Evolutionary conservation across 1,140 invertebrate species (phyloP), one percentile per base, ranked within the genome.

Genomic region (Cryptotermes secundus): DNA sequence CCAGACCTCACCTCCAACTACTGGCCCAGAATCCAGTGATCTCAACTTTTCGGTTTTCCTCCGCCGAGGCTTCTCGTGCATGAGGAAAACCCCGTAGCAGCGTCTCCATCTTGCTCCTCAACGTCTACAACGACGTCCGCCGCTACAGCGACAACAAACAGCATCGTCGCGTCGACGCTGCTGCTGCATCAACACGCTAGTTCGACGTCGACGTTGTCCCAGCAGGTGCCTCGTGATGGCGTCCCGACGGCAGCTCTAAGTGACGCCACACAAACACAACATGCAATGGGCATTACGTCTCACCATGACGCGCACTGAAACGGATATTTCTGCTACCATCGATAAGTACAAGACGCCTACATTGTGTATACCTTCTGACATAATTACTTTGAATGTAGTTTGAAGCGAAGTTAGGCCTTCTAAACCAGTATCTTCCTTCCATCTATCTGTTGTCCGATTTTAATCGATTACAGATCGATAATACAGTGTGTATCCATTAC

Each of bases 21-120:
- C 90, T 99, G 98, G 97, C 96, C 97, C 16, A 92, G 98, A 88
- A 93, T 99, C 90, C 97, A 99, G 96, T 99, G 97, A 97, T 92
- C 90, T 88, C 92, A 93, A 90, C 92, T 93, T 87, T 93, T 93
- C 91, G 92, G 92, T 91, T 93, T 93, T 91, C 92, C 92, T 86
- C 89, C 92, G 86, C 90, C 92, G 90, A 91, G 92, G 87, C 88
- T 92, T 86, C 91, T 93, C 89, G 91, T 92, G 87, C 91, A 91
- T 86, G 91, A 92, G 92, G 92, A 92, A 88, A 92, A 91, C 91
- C 92, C 91, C 89, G 88, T 90, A 84, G 87, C 89, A 7, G 79
- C 72, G 24, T 6, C 84, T 14, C 19, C 84, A n/a, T 26, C 82
- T 42, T 65, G 83, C 36, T 82, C 84, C 84, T 87, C 89, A 86